Conservation (phyloP, 2,888 invertebrate species). For the Caenorhabditis macrosperma region DNA sequence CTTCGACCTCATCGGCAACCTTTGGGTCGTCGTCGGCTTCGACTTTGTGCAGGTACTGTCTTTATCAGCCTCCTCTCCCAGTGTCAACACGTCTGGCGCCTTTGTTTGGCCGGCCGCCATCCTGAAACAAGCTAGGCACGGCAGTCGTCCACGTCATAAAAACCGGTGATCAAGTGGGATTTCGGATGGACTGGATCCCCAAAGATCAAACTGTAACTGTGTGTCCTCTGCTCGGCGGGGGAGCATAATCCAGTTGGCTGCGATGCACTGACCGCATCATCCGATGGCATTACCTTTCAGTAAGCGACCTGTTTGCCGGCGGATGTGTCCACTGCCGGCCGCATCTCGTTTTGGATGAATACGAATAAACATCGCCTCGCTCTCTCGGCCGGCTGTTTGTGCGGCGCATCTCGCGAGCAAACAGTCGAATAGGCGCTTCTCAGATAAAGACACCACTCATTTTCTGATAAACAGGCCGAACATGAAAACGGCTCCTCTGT, state of each 20-base stretch:
- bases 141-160: constrained; percentile 6
- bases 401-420: constrained; percentile 30
- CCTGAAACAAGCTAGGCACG: background rate
- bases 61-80: background rate
- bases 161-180: constrained; percentile 31
- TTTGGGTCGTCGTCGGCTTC: constrained; percentile 74
- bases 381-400: too few species aligned
- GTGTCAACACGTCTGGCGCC: constrained; percentile 7
- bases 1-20: constrained; percentile 75
- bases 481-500: constrained; percentile 19
- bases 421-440: constrained; percentile 10
- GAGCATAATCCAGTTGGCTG: background rate
- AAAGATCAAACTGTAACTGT: constrained; percentile 6
- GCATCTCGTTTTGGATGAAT: constrained; percentile 46
- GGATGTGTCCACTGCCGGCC: constrained; percentile 10
- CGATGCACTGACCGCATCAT: constrained; percentile 22
- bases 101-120: background rate
- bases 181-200: constrained; percentile 1
- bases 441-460: constrained; percentile 23
- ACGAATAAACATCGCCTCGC: constrained; percentile 41
- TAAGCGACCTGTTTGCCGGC: constrained; percentile 30
- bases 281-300: constrained; percentile 35
- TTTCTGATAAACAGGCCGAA: constrained; percentile 31
- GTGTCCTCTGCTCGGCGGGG: background rate
- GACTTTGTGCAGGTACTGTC: constrained; percentile 71